Percentiles rank a stretch among this genome's conserved stretches.
Conservation (phyloP, 2,888 invertebrate species). For the Timandra comae region DNA sequence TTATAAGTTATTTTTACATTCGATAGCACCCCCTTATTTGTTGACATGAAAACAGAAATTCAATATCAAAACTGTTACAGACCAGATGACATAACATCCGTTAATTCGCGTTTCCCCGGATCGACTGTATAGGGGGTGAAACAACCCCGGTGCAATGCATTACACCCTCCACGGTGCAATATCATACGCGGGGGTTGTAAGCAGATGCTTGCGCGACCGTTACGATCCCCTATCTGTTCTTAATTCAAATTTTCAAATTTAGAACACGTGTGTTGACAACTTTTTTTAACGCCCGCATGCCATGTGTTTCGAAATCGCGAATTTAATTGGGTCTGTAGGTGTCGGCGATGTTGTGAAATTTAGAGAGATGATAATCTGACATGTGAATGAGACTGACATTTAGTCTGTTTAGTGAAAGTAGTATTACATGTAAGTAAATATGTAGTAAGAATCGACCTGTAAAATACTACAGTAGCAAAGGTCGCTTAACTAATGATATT, state of each 20-base stretch:
- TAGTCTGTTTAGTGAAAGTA: no score
- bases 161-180: conserved; percentile 25
- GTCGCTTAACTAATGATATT: no score
- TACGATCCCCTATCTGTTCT: conserved; percentile 64
- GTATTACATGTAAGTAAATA: no score
- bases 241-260: conserved; percentile 63
- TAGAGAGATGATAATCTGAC: no score
- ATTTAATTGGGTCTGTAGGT: conserved; percentile 7
- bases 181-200: conserved; percentile 37
- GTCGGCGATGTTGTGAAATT: conserved; percentile 10
- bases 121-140: conserved; percentile 17
- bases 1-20: no score
- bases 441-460: no score
- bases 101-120: conserved; percentile 37
- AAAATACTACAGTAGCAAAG: no score
- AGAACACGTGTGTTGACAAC: conserved; percentile 70
- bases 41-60: no score
- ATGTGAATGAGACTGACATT: conserved; percentile 15
- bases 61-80: conserved; percentile 15
- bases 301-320: conserved; percentile 36
- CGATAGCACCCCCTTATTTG: no score
- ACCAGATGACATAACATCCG: conserved; percentile 44
- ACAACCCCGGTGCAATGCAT: conserved; percentile 14
- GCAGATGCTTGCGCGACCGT: conserved; percentile 68
- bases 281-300: conserved; percentile 61